Evolutionary conservation across 2,797 vertebrate species (phyloP).

Genomic region (Gymnoscopelus braueri): DNA sequence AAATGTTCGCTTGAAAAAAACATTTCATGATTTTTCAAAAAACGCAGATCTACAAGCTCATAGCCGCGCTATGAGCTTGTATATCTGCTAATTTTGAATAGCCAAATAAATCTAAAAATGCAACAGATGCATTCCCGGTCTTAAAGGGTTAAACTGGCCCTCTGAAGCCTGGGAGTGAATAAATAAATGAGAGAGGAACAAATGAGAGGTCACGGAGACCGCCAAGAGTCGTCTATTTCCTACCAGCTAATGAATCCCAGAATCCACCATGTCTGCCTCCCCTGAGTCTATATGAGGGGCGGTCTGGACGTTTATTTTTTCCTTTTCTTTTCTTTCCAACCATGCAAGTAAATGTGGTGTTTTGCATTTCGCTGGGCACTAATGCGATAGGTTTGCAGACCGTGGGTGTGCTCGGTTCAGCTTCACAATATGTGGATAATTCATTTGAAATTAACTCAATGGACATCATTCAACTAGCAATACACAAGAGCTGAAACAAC

Average conservation of each 20-base stretch:
- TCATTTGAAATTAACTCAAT: slow-evolving; percentile 1
- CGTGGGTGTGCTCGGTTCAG: slow-evolving; percentile 13
- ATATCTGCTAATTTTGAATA: no score
- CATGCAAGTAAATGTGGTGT: slow-evolving; percentile 52
- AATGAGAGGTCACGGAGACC: slow-evolving; percentile 77
- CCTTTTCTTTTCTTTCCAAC: slow-evolving; percentile 35
- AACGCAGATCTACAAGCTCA: no score
- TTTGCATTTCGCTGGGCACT: slow-evolving; percentile 38
- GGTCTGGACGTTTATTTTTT: no score
- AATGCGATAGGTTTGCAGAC: slow-evolving; percentile 3
- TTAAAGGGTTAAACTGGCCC: slow-evolving; percentile 57
- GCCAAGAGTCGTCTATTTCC: slow-evolving; percentile 74
- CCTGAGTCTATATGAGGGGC: slow-evolving; percentile 27
- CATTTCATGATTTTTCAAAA: no score
- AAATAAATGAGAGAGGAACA: slow-evolving; percentile 79
- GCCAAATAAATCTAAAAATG: no score
- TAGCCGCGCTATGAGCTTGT: no score
- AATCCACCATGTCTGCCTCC: slow-evolving; percentile 63
- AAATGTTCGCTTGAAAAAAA: no score
- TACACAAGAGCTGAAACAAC: neutral
- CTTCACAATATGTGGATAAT: slow-evolving; percentile 8
- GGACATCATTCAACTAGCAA: slow-evolving; percentile 13
- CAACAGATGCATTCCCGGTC: no score
- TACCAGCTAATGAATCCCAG: slow-evolving; percentile 78
- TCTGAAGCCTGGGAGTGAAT: slow-evolving; percentile 64